Evolutionary conservation across 2,113 vertebrate genomes (phyloP).

Genomic region (Mastomys natalensis): DNA sequence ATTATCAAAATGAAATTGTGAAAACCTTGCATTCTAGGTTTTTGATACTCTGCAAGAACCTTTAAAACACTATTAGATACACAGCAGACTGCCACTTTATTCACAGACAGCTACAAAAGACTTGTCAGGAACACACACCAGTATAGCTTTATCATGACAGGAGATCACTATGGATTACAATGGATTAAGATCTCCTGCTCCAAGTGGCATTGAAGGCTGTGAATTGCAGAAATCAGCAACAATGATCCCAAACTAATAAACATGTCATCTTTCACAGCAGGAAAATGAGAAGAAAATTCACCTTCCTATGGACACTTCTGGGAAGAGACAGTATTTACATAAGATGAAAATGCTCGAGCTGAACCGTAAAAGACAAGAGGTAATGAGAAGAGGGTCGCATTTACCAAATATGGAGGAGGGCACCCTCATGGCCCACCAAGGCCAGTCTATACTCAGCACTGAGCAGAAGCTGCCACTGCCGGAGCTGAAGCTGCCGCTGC

Average conservation of each 20-base stretch:
- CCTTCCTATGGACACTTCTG: conserved; percentile 61
- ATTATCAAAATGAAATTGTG: conserved; percentile 16
- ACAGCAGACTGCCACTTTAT: not conserved
- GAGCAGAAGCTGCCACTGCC: not conserved
- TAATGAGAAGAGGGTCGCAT: conserved; percentile 52
- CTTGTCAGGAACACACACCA: not conserved
- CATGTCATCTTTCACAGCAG: conserved; percentile 69
- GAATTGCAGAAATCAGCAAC: not conserved
- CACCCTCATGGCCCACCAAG: not conserved
- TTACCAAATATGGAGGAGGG: not conserved
- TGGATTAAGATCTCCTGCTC: not conserved
- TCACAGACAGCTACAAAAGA: not conserved
- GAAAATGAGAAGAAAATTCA: conserved; percentile 79
- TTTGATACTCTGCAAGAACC: not conserved
- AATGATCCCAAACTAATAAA: conserved; percentile 56
- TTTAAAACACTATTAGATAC: not conserved
- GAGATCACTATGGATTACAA: not conserved
- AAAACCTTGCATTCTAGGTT: conserved; percentile 15
- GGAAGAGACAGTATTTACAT: conserved; percentile 88
- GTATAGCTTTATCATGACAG: not conserved
- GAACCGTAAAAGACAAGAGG: conserved; percentile 84
- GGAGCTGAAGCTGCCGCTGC: not conserved
- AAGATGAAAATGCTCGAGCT: conserved; percentile 89
- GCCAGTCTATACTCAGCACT: not conserved
- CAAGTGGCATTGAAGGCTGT: not conserved